Evolutionary conservation across 2,888 invertebrate genomes (phyloP).

Genomic region (Orgyia antiqua): DNA sequence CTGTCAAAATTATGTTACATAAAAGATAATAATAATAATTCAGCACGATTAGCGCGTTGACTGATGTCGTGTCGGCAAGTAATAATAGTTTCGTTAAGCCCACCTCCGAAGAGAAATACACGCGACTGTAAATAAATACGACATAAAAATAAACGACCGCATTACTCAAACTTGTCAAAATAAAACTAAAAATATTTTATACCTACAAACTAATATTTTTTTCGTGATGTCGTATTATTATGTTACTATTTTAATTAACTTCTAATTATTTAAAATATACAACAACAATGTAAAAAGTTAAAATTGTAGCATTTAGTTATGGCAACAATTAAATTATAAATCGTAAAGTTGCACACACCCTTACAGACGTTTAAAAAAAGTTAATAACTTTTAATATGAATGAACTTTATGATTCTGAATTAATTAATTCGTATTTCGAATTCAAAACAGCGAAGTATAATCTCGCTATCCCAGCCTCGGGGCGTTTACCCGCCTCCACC

Average conservation of each 20-base stretch:
- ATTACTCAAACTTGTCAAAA: slow-evolving; percentile 75
- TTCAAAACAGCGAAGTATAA: slow-evolving; percentile 57
- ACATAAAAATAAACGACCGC: slow-evolving; percentile 72
- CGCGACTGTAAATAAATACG: slow-evolving; percentile 65
- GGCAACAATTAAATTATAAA: too few species aligned
- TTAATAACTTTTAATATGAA: slow-evolving; percentile 45
- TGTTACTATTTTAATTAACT: too few species aligned
- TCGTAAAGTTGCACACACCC: too few species aligned
- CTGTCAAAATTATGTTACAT: slow-evolving; percentile 58
- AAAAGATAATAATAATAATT: slow-evolving; percentile 63
- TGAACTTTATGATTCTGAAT: slow-evolving; percentile 41
- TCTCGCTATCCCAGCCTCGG: slow-evolving; percentile 44
- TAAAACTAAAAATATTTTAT: slow-evolving; percentile 57
- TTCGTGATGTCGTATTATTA: too few species aligned
- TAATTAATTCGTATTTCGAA: slow-evolving; percentile 54
- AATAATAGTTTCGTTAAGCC: slow-evolving; percentile 63
- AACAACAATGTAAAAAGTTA: too few species aligned
- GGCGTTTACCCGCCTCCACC: slow-evolving; percentile 31
- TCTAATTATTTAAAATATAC: too few species aligned
- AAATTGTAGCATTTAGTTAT: too few species aligned
- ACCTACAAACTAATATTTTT: slow-evolving; percentile 40
- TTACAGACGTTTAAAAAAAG: slow-evolving; percentile 37
- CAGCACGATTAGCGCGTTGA: slow-evolving; percentile 65
- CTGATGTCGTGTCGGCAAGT: slow-evolving; percentile 68
- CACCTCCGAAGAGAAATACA: slow-evolving; percentile 57